Conservation (phyloP, 1,140 invertebrate genomes). For the Bombus pyrosoma region DNA sequence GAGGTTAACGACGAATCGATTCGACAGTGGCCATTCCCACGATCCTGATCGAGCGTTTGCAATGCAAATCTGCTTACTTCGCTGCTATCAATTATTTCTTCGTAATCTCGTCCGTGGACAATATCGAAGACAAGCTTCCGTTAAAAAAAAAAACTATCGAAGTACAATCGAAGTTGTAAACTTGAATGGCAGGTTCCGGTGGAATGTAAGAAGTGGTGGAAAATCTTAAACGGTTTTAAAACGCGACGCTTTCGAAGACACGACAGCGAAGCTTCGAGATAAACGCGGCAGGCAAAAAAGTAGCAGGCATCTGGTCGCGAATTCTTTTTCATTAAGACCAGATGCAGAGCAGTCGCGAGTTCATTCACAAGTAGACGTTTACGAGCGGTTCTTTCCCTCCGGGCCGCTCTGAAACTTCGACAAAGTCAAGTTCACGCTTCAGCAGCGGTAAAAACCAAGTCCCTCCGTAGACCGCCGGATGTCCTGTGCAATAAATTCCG, state of each 20-base stretch:
- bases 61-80: not conserved
- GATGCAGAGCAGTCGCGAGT: conserved; percentile 41
- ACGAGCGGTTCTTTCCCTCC: not conserved
- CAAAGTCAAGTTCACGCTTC: conserved; percentile 50
- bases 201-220: not conserved
- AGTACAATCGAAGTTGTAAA: not conserved
- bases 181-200: not conserved
- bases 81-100: not conserved
- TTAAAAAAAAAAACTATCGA: not conserved
- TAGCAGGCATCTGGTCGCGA: conserved; percentile 31
- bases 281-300: not conserved
- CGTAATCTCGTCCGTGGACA: not conserved
- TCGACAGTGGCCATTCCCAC: not conserved
- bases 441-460: conserved; percentile 22
- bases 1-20: conserved; percentile 22
- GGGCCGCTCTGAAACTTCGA: conserved; percentile 33
- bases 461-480: conserved; percentile 23
- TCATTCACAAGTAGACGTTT: conserved; percentile 45
- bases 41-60: not conserved
- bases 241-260: not conserved
- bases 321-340: conserved; percentile 44
- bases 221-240: not conserved
- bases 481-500: conserved; percentile 37
- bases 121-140: not conserved
- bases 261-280: conserved; percentile 2